phyloP scores from a whole-genome alignment of 2,113 vertebrate species.

The Abramis brama region DNA sequence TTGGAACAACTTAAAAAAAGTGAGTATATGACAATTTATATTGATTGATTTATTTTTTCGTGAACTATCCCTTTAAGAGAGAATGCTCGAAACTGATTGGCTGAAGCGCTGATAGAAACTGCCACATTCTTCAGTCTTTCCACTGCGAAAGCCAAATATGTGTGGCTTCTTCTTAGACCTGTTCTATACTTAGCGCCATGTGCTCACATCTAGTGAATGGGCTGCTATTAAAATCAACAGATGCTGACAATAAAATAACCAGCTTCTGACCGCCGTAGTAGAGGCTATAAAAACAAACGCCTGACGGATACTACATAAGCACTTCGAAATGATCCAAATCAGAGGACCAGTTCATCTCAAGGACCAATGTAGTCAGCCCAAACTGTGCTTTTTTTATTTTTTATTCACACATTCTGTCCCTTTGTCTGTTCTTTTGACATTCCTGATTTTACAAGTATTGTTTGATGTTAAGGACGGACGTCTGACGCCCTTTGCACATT shows the following conservation, averaged over 20 bases:
- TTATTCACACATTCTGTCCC: constrained; percentile 19
- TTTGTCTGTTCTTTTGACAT: constrained; percentile 23
- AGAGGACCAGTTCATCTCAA: neutral
- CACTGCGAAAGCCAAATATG: constrained; percentile 37
- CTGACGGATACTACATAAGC: neutral
- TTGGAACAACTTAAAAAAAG: neutral
- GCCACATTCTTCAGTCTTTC: constrained; percentile 19
- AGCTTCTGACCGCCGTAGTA: constrained; percentile 9
- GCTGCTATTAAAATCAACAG: constrained; percentile 33
- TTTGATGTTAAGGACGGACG: constrained; percentile 8
- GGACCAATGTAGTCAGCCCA: constrained; percentile 36
- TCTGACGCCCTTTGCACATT: constrained; percentile 26
- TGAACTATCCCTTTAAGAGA: neutral
- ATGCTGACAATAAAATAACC: constrained; percentile 38
- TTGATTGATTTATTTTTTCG: neutral
- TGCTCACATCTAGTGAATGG: constrained; percentile 11
- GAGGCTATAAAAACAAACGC: constrained; percentile 19
- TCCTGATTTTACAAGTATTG: constrained; percentile 3
- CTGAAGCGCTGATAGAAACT: constrained; percentile 8
- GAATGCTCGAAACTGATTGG: constrained; percentile 17
- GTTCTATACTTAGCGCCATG: constrained; percentile 47
- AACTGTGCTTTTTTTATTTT: constrained; percentile 35
- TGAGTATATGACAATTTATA: neutral
- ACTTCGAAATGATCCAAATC: neutral
- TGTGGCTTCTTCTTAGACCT: constrained; percentile 13